A percentile compares a stretch with the other conserved stretches of the same genome.
Evolutionary conservation across 2,113 vertebrate genomes (phyloP).

Genomic region (Tragelaphus imberbis): DNA sequence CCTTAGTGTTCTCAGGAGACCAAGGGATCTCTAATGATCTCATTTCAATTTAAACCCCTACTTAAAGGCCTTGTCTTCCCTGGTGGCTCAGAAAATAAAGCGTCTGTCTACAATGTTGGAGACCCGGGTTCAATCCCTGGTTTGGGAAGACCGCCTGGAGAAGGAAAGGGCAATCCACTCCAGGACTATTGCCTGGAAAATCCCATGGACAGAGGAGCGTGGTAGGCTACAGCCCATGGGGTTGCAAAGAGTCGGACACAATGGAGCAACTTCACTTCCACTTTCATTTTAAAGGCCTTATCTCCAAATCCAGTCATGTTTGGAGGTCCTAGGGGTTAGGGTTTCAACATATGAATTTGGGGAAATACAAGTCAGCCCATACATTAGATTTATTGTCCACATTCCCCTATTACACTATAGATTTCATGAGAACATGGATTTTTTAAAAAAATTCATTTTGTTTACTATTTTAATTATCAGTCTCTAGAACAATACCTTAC

Average conservation of each 20-base stretch:
- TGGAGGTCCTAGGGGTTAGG: background rate
- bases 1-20: background rate
- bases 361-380: background rate
- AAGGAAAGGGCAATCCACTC: no score
- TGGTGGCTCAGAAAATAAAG: no score
- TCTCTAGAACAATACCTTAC: background rate
- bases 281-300: background rate
- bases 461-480: background rate
- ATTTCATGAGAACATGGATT: background rate
- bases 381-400: background rate
- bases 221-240: no score
- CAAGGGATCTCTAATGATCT: background rate
- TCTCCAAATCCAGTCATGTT: background rate
- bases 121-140: no score
- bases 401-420: background rate
- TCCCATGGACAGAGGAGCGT: no score
- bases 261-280: no score
- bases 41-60: background rate
- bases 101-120: no score
- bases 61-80: background rate
- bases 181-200: no score
- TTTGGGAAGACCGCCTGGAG: no score
- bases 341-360: background rate
- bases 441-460: background rate
- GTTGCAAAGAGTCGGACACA: no score